Percentiles rank a stretch among this genome's conserved stretches.
Evolutionary conservation across 2,888 invertebrate genomes (phyloP).

Genomic region (Arge pagana): DNA sequence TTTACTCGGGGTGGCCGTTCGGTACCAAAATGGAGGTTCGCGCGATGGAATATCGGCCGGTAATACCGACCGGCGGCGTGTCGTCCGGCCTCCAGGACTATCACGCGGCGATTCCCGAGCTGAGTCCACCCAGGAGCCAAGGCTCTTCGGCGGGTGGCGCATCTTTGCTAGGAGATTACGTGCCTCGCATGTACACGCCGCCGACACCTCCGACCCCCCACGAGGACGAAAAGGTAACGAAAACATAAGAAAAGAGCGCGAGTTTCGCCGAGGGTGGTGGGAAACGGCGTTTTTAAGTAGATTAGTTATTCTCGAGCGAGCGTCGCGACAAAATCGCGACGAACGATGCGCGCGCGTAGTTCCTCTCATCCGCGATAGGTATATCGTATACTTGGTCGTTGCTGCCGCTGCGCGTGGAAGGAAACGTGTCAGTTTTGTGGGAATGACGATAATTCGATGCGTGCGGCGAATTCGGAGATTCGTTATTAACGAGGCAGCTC

Average conservation of each 20-base stretch:
- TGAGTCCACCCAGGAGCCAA: constrained; percentile 56
- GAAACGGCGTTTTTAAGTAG: not conserved
- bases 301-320: not conserved
- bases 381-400: too few species aligned
- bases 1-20: constrained; percentile 46
- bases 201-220: constrained; percentile 56
- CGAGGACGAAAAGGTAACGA: constrained; percentile 55
- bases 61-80: constrained; percentile 57
- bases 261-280: constrained; percentile 28
- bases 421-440: too few species aligned
- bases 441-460: too few species aligned
- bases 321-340: not conserved
- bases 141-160: constrained; percentile 57
- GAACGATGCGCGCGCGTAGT: not conserved
- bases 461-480: too few species aligned
- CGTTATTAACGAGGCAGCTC: too few species aligned
- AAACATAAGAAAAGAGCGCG: constrained; percentile 30
- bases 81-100: constrained; percentile 53
- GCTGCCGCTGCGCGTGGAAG: too few species aligned
- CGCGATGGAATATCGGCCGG: constrained; percentile 64
- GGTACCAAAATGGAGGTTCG: constrained; percentile 62
- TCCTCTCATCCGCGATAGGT: not conserved
- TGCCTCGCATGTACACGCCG: constrained; percentile 56
- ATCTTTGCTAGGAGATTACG: constrained; percentile 56
- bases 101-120: constrained; percentile 55